Evolutionary conservation across 2,888 invertebrate species (phyloP), one percentile per base, ranked within the genome.

Genomic region (Pyrrhia umbra): DNA sequence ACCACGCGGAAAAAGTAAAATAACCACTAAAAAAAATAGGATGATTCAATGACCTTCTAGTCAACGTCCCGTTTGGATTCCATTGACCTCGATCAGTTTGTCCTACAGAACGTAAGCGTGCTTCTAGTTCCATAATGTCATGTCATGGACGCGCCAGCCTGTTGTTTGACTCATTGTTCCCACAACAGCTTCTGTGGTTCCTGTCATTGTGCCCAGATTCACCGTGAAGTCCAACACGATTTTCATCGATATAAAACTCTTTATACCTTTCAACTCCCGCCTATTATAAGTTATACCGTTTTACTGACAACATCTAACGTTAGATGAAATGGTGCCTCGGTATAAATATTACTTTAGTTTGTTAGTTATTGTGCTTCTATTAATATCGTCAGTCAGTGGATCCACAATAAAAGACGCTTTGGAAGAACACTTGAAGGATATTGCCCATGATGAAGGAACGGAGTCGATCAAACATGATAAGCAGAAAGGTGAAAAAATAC

Each of bases 131-230:
- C 81, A 87, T 88, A 90, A 85, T 84, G 89, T 83, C 86, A 84
- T 93, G 94, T 94, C 95, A 94, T 85, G 94, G 94, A 89, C 93
- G 82, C 76, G 60, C 79, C 83, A 79, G 75, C 80, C 77, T 84
- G 82, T 85, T 77, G 81, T 80, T 79, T 75, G 70, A 77, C 68
- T 85, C 87, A 93, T 93, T 94, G 94, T 94, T 86, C 85, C 85
- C 83, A 73, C 76, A 77, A 81, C 83, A 64, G 67, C 67, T 69
- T 86, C 91, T 90, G 90, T 87, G 90, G 88, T 95, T 95, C 95
- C 95, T 93, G 92, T 89, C 90, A 95, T 95, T 95, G 95, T 95
- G 81, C 83, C 85, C 80, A 90, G 90, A 95, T 86, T 70, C 68
- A 77, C 91, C 94, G 89, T 92, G 95, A 95, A 95, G 89, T 88